A percentile compares a stretch with the other conserved stretches of the same genome.
Conservation (phyloP, 2,113 vertebrate genomes). For the Dasyornis broadbenti region DNA sequence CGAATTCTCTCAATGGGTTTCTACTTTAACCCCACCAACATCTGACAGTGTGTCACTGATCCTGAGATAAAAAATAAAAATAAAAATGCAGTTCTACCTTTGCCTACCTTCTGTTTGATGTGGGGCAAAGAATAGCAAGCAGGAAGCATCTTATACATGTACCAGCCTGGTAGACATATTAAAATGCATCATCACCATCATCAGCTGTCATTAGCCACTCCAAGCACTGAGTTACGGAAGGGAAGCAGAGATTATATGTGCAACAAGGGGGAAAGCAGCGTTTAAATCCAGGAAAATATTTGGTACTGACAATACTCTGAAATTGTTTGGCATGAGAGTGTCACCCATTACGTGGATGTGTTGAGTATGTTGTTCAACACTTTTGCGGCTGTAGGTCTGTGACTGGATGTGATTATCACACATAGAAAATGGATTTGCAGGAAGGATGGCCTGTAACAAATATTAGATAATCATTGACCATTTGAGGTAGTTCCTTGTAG, state of each 20-base stretch:
- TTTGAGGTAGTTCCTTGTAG: not conserved
- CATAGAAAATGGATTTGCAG: not conserved
- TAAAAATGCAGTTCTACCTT: not conserved
- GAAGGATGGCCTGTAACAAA: not conserved
- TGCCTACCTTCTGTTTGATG: not conserved
- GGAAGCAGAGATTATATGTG: not conserved
- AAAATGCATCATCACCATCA: not conserved
- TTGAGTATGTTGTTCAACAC: not conserved
- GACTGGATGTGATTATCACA: not conserved
- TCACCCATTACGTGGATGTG: not conserved
- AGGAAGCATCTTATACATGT: not conserved
- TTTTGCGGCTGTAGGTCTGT: not conserved
- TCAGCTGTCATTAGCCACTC: not conserved
- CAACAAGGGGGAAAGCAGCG: not conserved
- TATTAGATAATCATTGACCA: not conserved
- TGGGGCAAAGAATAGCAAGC: not conserved
- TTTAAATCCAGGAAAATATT: slow-evolving; percentile 8
- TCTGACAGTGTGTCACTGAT: not conserved
- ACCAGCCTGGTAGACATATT: accelerated
- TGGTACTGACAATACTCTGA: not conserved
- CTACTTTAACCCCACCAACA: not conserved
- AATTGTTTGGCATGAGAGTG: not conserved
- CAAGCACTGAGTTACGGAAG: not conserved
- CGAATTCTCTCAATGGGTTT: not conserved
- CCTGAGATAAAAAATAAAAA: not conserved